phyloP scores from a whole-genome alignment of 2,888 invertebrate species.

The Agrotis puta region DNA sequence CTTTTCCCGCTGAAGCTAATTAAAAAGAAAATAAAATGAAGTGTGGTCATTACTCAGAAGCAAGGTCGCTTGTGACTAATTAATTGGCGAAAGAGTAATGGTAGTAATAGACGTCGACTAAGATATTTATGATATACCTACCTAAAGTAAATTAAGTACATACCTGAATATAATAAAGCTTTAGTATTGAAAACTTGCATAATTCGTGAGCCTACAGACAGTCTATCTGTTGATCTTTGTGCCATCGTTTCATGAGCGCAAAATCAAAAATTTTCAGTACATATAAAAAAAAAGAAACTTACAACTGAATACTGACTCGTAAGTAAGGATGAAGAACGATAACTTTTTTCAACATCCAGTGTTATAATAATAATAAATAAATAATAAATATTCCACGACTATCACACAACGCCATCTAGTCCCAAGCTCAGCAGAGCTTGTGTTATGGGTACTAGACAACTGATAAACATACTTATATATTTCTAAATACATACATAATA shows the following conservation, averaged over 20 bases:
- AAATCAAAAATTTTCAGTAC: no score
- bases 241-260: no score
- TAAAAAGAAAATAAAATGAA: slow-evolving; percentile 81
- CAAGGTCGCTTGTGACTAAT: slow-evolving; percentile 79
- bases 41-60: slow-evolving; percentile 76
- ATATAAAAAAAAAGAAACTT: no score
- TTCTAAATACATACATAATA: no score
- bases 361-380: no score
- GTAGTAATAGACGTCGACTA: slow-evolving; percentile 67
- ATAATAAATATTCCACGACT: no score
- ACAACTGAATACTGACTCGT: no score
- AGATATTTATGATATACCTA: slow-evolving; percentile 68
- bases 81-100: slow-evolving; percentile 79
- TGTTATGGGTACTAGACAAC: no score
- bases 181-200: neutral
- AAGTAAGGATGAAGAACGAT: no score
- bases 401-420: no score
- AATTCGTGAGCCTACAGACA: neutral
- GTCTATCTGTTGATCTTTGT: neutral
- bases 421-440: no score
- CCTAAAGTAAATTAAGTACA: slow-evolving; percentile 8
- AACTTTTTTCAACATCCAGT: neutral
- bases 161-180: slow-evolving; percentile 28
- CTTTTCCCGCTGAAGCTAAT: slow-evolving; percentile 75
- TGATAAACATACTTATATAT: no score